Evolutionary conservation across 2,113 vertebrate species (phyloP).

Genomic region (Eulemur macaco): DNA sequence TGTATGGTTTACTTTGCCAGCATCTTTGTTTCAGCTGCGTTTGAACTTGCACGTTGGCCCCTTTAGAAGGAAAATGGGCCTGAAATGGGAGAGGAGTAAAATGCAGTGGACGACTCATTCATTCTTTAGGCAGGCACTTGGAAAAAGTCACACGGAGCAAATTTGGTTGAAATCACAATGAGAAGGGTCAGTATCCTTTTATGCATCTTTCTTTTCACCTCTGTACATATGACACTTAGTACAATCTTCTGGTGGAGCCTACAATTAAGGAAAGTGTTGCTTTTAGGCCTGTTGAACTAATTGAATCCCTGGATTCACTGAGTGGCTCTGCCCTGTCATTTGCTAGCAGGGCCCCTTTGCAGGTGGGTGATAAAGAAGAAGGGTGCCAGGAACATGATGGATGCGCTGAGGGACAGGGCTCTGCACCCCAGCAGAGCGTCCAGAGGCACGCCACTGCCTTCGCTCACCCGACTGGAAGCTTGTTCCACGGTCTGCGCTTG

Average conservation of each 20-base stretch:
- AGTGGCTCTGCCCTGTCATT: neutral
- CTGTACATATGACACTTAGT: neutral
- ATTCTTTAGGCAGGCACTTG: neutral
- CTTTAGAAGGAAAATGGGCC: neutral
- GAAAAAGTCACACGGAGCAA: neutral
- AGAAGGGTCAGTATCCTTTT: neutral
- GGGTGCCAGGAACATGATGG: neutral
- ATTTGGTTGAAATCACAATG: neutral
- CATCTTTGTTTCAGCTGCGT: neutral
- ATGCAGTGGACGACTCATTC: neutral
- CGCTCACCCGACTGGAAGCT: neutral
- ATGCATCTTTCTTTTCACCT: neutral
- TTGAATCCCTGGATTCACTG: neutral
- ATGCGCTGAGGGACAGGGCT: accelerated
- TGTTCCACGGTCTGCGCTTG: neutral
- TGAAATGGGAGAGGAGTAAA: neutral
- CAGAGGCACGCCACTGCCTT: neutral
- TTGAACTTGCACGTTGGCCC: neutral
- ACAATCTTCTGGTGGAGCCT: neutral
- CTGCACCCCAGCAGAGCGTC: neutral
- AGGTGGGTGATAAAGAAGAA: neutral
- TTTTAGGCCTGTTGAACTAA: neutral
- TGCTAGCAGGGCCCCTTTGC: neutral
- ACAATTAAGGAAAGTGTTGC: neutral
- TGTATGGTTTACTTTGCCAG: neutral